These are phyloP conservation scores for Phrynocephalus vlangalii DNA, from an alignment of 2,797 vertebrate genomes.

Conservation along the genomic window DNA sequence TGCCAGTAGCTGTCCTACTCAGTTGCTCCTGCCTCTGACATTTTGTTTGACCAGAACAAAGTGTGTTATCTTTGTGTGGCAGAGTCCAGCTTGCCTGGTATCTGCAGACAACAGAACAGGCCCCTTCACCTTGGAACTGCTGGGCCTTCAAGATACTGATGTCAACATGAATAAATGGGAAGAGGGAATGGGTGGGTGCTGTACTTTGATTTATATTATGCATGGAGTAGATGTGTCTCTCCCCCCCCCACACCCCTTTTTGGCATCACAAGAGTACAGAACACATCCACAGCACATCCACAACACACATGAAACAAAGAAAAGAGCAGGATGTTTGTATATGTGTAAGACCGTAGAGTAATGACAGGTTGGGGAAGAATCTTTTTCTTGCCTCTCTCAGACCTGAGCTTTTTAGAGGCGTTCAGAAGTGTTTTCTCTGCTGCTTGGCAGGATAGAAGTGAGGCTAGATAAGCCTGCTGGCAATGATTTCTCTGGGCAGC, in stretches of 20 bases:
- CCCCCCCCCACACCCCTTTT: background rate
- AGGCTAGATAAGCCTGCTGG: conserved; percentile 69
- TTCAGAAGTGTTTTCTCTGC: conserved; percentile 49
- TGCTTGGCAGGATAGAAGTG: conserved; percentile 60
- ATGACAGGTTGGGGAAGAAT: conserved; percentile 32
- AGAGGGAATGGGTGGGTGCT: background rate
- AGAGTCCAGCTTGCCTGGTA: conserved; percentile 1
- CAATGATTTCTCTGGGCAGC: conserved; percentile 73
- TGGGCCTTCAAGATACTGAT: conserved; percentile 1
- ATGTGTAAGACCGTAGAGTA: conserved; percentile 3
- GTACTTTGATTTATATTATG: conserved; percentile 30
- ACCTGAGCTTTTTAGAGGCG: background rate
- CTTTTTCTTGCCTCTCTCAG: conserved; percentile 34
- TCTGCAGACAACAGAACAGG: background rate
- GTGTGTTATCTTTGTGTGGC: conserved; percentile 24
- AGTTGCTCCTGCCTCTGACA: background rate
- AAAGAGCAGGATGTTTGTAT: background rate
- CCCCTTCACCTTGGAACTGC: background rate
- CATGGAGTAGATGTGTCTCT: conserved; percentile 31
- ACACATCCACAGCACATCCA: conserved; percentile 2
- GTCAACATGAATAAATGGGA: conserved; percentile 25
- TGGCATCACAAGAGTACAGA: rapidly evolving
- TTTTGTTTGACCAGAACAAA: background rate
- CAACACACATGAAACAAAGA: background rate
- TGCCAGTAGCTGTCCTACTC: background rate